phyloP scores from a whole-genome alignment of 2,113 vertebrate genomes.

The Corythornis vintsioides region DNA sequence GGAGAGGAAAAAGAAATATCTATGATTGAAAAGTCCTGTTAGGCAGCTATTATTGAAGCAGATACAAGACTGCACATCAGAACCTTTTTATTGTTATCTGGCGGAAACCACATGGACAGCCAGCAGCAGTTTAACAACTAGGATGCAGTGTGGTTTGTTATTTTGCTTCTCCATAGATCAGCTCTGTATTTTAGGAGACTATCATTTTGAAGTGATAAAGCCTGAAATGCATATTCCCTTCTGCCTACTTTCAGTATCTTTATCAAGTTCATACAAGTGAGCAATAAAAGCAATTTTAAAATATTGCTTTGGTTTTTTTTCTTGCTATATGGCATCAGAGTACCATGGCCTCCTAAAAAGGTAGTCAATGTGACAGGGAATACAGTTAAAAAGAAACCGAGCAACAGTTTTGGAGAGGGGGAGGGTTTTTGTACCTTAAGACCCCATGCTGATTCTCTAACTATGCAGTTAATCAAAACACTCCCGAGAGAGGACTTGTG shows the following conservation, averaged over 20 bases:
- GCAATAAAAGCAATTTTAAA: background rate
- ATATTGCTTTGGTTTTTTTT: background rate
- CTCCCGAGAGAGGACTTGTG: background rate
- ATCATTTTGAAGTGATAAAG: background rate
- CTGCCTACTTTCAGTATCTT: background rate
- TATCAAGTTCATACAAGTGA: background rate
- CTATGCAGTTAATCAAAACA: accelerated
- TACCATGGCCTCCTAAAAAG: background rate
- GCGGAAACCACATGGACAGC: background rate
- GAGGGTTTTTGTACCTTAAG: background rate
- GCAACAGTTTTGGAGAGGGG: background rate
- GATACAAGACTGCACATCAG: background rate
- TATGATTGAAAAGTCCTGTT: background rate
- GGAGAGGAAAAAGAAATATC: background rate
- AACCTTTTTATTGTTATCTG: background rate
- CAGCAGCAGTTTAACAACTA: background rate
- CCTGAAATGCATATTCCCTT: background rate
- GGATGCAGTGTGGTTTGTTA: background rate
- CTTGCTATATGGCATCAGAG: background rate
- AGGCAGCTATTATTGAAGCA: background rate
- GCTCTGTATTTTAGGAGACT: background rate
- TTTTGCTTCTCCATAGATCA: background rate
- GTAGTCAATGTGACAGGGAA: accelerated
- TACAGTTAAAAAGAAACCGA: background rate
- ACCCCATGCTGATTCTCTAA: accelerated